Conservation (phyloP, 1,140 invertebrate species). For the Leptinotarsa defecta region DNA sequence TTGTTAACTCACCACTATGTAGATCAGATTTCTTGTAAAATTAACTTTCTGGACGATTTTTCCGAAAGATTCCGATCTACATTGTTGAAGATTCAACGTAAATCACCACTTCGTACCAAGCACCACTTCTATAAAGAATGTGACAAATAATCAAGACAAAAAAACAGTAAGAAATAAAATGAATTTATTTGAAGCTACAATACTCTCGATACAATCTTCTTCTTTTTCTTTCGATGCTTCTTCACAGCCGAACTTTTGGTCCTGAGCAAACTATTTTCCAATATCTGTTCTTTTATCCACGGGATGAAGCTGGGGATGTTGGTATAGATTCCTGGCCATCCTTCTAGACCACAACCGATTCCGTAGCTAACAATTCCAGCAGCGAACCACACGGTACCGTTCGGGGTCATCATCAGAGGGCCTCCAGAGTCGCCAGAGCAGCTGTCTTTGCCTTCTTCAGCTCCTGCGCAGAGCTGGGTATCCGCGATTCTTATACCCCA, state of each 20-base stretch:
- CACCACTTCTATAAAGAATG: too few species aligned
- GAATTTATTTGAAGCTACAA: not conserved
- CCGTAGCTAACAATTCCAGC: slow-evolving; percentile 69
- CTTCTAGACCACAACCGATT: slow-evolving; percentile 60
- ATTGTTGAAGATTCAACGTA: too few species aligned
- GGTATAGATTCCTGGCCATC: slow-evolving; percentile 66
- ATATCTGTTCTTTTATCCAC: slow-evolving; percentile 54
- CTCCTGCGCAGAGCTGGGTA: slow-evolving; percentile 60
- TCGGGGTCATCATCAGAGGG: slow-evolving; percentile 59
- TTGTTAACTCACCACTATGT: too few species aligned
- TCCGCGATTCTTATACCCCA: slow-evolving; percentile 35
- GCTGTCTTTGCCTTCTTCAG: slow-evolving; percentile 56
- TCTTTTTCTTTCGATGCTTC: slow-evolving; percentile 5
- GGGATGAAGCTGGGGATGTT: slow-evolving; percentile 61
- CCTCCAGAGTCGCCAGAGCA: slow-evolving; percentile 68
- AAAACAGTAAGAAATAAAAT: not conserved
- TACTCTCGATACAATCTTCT: not conserved
- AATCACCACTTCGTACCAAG: too few species aligned
- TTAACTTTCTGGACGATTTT: too few species aligned
- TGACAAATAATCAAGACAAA: not conserved
- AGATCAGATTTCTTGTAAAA: too few species aligned
- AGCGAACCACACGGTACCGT: slow-evolving; percentile 44
- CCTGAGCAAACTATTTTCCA: not conserved
- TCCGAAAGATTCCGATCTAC: too few species aligned
- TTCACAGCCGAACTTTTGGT: slow-evolving; percentile 9